A percentile compares a stretch with the other conserved stretches of the same genome.
Evolutionary conservation across 2,113 vertebrate genomes (phyloP).

Genomic region (Tachuris rubrigastra): DNA sequence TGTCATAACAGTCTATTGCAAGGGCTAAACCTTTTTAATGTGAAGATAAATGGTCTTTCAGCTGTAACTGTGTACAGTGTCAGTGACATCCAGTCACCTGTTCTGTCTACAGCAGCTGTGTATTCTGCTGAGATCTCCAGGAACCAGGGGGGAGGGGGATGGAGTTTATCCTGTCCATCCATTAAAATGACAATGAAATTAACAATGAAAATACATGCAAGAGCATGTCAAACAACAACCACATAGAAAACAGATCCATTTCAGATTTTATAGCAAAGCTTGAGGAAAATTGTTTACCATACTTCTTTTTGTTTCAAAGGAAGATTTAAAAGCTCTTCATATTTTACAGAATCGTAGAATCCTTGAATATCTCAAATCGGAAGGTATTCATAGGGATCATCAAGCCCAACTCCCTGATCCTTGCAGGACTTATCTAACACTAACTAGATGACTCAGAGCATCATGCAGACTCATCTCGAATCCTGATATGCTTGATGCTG

Average conservation of each 20-base stretch:
- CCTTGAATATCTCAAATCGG: not conserved
- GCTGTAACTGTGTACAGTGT: not conserved
- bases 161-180: not conserved
- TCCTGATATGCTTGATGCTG: not conserved
- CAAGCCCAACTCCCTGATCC: not conserved
- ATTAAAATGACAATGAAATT: not conserved
- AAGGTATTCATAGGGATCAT: not conserved
- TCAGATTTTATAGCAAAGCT: not conserved
- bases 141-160: not conserved
- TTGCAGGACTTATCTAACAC: not conserved
- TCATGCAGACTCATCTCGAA: not conserved
- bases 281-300: not conserved
- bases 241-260: not conserved
- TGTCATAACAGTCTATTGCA: not conserved
- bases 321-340: not conserved
- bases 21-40: not conserved
- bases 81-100: not conserved
- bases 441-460: not conserved
- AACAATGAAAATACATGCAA: not conserved
- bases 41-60: slow-evolving; percentile 8
- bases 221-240: not conserved
- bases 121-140: not conserved
- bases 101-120: not conserved
- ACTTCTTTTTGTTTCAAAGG: not conserved
- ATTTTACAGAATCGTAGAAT: not conserved